Conservation (phyloP, 2,888 invertebrate species). For the Cacoxenus indagator region DNA sequence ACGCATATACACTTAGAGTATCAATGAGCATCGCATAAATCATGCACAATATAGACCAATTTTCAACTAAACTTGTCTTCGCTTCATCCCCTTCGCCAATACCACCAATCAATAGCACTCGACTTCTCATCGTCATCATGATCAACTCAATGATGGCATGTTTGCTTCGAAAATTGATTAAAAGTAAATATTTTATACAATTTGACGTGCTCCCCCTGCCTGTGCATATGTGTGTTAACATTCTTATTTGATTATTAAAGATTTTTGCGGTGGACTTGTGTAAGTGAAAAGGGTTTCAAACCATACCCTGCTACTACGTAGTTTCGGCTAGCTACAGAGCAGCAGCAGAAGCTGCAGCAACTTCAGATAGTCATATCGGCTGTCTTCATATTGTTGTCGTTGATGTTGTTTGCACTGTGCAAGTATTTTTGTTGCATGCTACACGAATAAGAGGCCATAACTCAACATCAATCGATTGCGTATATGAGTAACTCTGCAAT, state of each 20-base stretch:
- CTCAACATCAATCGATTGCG: no score
- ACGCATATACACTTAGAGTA: neutral
- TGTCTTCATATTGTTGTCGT: slow-evolving; percentile 25
- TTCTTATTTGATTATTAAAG: slow-evolving; percentile 15
- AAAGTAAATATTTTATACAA: slow-evolving; percentile 21
- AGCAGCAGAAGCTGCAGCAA: neutral
- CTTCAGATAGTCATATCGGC: neutral
- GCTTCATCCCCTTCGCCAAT: neutral
- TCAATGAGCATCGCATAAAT: slow-evolving; percentile 45
- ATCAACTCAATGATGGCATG: neutral
- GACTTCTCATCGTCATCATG: neutral
- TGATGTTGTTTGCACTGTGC: neutral
- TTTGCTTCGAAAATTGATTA: slow-evolving; percentile 15
- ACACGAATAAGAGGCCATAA: no score
- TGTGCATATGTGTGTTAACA: slow-evolving; percentile 4
- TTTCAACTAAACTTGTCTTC: slow-evolving; percentile 52
- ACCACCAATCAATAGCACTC: neutral
- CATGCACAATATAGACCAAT: slow-evolving; percentile 68
- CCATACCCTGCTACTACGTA: neutral
- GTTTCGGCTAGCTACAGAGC: slow-evolving; percentile 9
- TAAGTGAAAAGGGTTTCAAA: slow-evolving; percentile 2
- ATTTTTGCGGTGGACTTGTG: slow-evolving; percentile 15
- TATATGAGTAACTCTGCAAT: no score
- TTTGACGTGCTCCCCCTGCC: neutral
- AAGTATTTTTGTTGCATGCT: slow-evolving; percentile 41